These are phyloP conservation scores for Propithecus perrieri DNA, from an alignment of 2,797 vertebrate species.

Conservation along the genomic window DNA sequence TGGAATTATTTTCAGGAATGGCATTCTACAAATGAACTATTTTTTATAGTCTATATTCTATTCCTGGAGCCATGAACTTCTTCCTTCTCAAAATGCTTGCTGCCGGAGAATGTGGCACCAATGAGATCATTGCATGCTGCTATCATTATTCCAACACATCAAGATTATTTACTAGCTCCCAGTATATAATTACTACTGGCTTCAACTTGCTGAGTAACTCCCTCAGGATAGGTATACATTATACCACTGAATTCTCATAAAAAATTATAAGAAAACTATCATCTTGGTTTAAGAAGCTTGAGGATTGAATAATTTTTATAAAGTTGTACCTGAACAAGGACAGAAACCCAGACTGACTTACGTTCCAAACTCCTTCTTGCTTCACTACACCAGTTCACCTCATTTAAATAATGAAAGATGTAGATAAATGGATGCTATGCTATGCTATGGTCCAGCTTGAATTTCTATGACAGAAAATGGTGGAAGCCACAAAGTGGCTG, in stretches of 20 bases:
- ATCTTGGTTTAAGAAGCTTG: not conserved
- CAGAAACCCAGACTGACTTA: not conserved
- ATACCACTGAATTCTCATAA: not conserved
- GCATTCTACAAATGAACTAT: not conserved
- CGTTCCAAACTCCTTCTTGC: not conserved
- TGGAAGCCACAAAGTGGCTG: not conserved
- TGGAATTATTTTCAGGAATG: not conserved
- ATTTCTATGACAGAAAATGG: not conserved
- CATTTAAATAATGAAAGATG: not conserved
- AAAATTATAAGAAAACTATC: not conserved
- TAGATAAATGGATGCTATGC: not conserved
- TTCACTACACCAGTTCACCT: not conserved
- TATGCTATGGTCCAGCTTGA: not conserved
- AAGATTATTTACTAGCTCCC: not conserved
- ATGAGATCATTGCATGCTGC: not conserved
- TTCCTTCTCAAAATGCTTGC: not conserved
- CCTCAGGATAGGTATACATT: not conserved
- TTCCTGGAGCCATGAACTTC: not conserved
- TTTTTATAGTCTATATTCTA: not conserved
- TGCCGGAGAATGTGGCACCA: not conserved
- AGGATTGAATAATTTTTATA: not conserved
- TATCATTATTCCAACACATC: not conserved
- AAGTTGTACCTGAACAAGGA: not conserved
- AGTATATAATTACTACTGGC: not conserved
- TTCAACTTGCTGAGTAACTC: not conserved